Conservation (phyloP, 2,113 vertebrate species). For the Cyprinodon tularosa region DNA sequence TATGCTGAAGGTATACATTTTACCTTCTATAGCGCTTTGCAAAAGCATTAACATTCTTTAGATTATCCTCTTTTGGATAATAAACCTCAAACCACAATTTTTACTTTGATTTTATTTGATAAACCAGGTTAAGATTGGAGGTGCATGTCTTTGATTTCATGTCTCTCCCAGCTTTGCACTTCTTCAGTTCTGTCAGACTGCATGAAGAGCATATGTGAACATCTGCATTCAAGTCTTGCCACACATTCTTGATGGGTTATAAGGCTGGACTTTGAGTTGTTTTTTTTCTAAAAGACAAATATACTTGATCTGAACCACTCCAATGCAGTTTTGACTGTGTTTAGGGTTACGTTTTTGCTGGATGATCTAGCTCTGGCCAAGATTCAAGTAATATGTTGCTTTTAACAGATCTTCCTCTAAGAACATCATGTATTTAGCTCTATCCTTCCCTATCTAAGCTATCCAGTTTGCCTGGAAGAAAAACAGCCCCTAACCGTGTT, state of each 20-base stretch:
- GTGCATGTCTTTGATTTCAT: not conserved
- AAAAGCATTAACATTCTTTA: not conserved
- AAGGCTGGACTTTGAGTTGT: not conserved
- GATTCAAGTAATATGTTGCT: not conserved
- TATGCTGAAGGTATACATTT: not conserved
- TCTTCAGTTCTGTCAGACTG: not conserved
- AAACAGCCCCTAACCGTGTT: not conserved
- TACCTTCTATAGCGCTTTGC: not conserved
- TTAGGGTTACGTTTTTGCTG: not conserved
- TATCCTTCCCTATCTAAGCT: not conserved
- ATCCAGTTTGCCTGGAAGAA: too few relatives aligned
- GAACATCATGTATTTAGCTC: not conserved
- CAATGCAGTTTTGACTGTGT: not conserved
- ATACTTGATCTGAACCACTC: not conserved
- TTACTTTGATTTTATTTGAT: too few relatives aligned
- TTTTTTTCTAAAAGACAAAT: not conserved
- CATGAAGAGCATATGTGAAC: not conserved
- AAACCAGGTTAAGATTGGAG: not conserved
- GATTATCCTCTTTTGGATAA: not conserved
- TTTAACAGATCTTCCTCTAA: not conserved
- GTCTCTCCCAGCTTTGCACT: not conserved
- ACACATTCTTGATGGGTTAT: not conserved
- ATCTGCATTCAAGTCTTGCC: not conserved
- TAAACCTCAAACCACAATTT: not conserved
- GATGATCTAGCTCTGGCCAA: not conserved